Percentiles rank a stretch among this genome's conserved stretches.
These are phyloP conservation scores for Actinernus sp. DNA, from an alignment of 92 coral and sea anemone genomes.

Conservation along the genomic window DNA sequence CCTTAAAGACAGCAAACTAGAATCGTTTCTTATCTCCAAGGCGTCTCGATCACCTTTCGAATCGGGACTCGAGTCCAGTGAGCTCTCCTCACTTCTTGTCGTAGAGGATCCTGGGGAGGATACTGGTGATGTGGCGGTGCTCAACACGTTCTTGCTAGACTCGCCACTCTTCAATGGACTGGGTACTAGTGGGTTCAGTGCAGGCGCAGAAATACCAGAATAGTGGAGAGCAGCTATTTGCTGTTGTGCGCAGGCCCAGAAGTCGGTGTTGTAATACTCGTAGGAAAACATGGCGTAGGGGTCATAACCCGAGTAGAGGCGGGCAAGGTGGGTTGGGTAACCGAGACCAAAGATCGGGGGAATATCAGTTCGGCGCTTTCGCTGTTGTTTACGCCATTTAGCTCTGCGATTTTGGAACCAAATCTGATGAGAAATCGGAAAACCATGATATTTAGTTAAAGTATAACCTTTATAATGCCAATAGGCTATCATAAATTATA, in stretches of 20 bases:
- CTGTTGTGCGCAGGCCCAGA: constrained; percentile 91
- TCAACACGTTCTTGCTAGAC: constrained; percentile 11
- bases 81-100: constrained; percentile 16
- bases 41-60: constrained; percentile 20
- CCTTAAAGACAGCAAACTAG: constrained; percentile 77
- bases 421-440: constrained; percentile 65
- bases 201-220: constrained; percentile 56
- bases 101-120: constrained; percentile 51
- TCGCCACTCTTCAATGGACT: constrained; percentile 37
- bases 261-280: constrained; percentile 85
- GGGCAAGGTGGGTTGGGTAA: constrained; percentile 82
- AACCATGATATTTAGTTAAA: background rate
- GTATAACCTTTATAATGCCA: no score
- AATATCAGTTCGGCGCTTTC: constrained; percentile 79
- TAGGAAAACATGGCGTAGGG: constrained; percentile 64
- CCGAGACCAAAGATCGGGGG: constrained; percentile 85
- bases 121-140: constrained; percentile 37
- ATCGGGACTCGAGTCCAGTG: constrained; percentile 45
- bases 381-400: constrained; percentile 90
- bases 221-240: constrained; percentile 83
- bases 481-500: no score
- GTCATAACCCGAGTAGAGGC: constrained; percentile 69
- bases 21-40: constrained; percentile 67
- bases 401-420: constrained; percentile 95
- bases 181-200: constrained; percentile 41